Base-by-base conservation (phyloP, 2,113 vertebrate genomes). In the Thermophis baileyi region DNA sequence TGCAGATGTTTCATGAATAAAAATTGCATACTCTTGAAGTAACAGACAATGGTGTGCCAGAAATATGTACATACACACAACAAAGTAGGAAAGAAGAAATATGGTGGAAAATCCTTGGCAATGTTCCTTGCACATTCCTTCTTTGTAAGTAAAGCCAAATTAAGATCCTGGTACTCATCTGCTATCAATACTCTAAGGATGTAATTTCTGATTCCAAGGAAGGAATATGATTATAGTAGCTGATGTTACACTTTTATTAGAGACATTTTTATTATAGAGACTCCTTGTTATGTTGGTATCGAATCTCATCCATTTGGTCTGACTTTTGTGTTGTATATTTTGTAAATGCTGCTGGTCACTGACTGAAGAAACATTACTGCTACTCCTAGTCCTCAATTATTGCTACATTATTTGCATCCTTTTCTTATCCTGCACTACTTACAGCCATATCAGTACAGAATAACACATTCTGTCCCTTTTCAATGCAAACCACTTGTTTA, bases 11-110 rank as follows among this genome's bases (percentile, higher is more conserved):
- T 1, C 47, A 89, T 55, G 87, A 6, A 92, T 86, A 46, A 27
- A 44, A 44, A 47, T 25, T 86, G 85, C 85, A 86, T 47, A 47
- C 3, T 55, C 25, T 40, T 88, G 47, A 0, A 46, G 0, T 0
- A 2, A 6, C 85, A 47, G 47, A 63, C 81, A 91, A 4, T 0
- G 1, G 27, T 0, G 9, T 22, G 14, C 22, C 35, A 87, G 44
- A 14, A 60, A 91, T 46, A 35, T 60, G 22, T 10, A 90, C 55
- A 87, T 25, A 9, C 18, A 87, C 9, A 63, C 53, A 87, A 25
- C 22, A 11, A n/a, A 44, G 6, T 40, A 60, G 46, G 9, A 87
- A 54, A 47, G 44, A 88, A 92, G 35, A 30, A 54, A 87, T 7
- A 35, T 60, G 40, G 44, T 87, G 18, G 53, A 91, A 60, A 91